Evolutionary conservation across 2,113 vertebrate species (phyloP).

Genomic region (Pterophyllum scalare): DNA sequence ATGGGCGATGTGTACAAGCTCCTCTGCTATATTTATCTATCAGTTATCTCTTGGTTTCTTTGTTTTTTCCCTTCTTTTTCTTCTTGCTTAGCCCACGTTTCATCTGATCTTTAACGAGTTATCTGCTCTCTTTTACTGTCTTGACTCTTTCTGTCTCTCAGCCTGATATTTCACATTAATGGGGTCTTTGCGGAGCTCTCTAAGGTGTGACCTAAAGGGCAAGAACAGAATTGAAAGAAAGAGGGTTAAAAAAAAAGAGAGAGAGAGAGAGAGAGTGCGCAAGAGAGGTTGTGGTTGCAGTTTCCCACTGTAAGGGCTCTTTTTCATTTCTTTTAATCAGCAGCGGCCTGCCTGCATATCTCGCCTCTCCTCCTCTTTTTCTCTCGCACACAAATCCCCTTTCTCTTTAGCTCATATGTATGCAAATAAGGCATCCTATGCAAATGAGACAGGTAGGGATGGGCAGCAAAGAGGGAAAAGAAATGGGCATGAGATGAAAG

Average conservation of each 20-base stretch:
- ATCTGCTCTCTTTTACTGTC: slow-evolving; percentile 37
- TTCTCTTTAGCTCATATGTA: slow-evolving; percentile 81
- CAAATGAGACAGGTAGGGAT: slow-evolving; percentile 77
- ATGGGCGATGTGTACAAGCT: slow-evolving; percentile 35
- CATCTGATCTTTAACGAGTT: slow-evolving; percentile 46
- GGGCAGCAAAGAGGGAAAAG: slow-evolving; percentile 39
- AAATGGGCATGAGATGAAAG: slow-evolving; percentile 47
- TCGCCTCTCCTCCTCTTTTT: slow-evolving; percentile 53
- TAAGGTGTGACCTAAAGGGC: slow-evolving; percentile 70
- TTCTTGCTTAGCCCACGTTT: slow-evolving; percentile 11
- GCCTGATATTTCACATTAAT: slow-evolving; percentile 63
- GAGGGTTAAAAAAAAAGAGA: slow-evolving; percentile 16
- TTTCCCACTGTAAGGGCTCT: slow-evolving; percentile 59
- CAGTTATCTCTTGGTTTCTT: not conserved
- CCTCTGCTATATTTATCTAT: slow-evolving; percentile 45
- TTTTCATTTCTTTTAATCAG: slow-evolving; percentile 78
- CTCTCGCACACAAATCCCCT: slow-evolving; percentile 65
- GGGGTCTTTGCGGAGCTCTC: slow-evolving; percentile 60
- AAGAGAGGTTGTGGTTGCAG: slow-evolving; percentile 31
- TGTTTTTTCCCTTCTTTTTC: slow-evolving; percentile 12
- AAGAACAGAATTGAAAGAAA: slow-evolving; percentile 60
- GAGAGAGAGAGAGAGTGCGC: not conserved
- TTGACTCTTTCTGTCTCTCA: slow-evolving; percentile 30
- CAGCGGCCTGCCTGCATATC: slow-evolving; percentile 64
- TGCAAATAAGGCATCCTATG: slow-evolving; percentile 79